Conservation (phyloP, 37 sponge, comb jelly and placozoan genomes). For the Mnemiopsis leidyi region DNA sequence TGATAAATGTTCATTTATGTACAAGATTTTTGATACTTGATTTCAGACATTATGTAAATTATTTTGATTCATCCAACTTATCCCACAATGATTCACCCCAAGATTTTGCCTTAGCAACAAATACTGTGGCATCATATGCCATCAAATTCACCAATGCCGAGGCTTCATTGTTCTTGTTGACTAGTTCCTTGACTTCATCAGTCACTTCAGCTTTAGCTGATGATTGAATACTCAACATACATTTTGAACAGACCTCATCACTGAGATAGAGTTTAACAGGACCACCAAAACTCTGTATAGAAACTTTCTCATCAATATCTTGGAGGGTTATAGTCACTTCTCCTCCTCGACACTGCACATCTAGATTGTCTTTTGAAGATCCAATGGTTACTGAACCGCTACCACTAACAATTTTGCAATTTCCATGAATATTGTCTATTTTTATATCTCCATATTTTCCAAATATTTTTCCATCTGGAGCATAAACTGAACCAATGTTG, state of each 20-base stretch:
- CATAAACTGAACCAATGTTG: conserved; percentile 31
- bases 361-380: conserved; percentile 16
- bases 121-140: neutral
- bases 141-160: neutral
- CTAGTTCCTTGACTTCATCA: neutral
- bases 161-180: conserved; percentile 1
- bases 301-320: neutral
- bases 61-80: conserved; percentile 54
- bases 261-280: conserved; percentile 25
- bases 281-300: conserved; percentile 53
- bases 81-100: conserved; percentile 50
- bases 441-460: conserved; percentile 47
- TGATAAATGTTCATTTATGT: too few relatives aligned
- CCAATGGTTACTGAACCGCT: conserved; percentile 11
- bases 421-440: conserved; percentile 36
- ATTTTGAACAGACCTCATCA: conserved; percentile 26
- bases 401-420: conserved; percentile 39
- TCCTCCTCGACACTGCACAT: conserved; percentile 22
- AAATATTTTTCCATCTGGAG: neutral
- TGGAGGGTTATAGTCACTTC: neutral
- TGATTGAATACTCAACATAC: conserved; percentile 24
- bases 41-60: too few relatives aligned
- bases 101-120: conserved; percentile 15
- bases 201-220: neutral
- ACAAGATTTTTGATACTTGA: too few relatives aligned